Base-by-base conservation (phyloP, 2,888 invertebrate genomes). In the Pristionchus fissidentatus region DNA sequence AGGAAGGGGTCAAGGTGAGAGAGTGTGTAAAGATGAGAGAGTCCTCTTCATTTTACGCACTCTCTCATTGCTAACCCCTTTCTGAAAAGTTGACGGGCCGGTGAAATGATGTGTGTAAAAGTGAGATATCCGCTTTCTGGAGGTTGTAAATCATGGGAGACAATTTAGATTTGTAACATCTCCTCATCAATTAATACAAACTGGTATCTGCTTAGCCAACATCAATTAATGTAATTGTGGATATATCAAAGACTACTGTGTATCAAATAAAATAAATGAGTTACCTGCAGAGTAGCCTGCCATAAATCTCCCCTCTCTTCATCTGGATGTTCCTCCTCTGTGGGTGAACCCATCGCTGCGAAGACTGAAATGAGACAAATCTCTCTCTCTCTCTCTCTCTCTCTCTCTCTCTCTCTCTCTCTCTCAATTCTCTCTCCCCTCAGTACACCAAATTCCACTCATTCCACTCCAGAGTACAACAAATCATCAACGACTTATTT, bases 211-310 rank as follows among this genome's bases (percentile, higher is more conserved):
- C n/a, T n/a, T n/a, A n/a, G n/a, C n/a, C n/a, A n/a, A n/a, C n/a
- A n/a, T n/a, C n/a, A n/a, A n/a, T n/a, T n/a, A n/a, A n/a, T n/a
- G 8, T 3, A 4, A 57, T 13, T 8, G 19, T 26, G 26, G 8
- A 26, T 3, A 26, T 55, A 26, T 57, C 57, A 26, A n/a, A 29
- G 32, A 60, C 26, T 57, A 57, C 22, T 60, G 60, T 32, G 15
- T 60, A 32, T 29, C 13, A 35, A 13, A 26, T 57, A 13, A 60
- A 10, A 60, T 32, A 57, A 19, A 82, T 41, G n/a, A 32, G 41
- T 22, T 49, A 90, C 91, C 89, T 91, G 91, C 79, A 91, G 85
- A 41, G 91, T 92, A 73, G 89, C 90, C 85, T 92, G 91, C 91
- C 92, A 91, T 57, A 92, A 86, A 84, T 91, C 91, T 49, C 88